Evolutionary conservation across 2,888 invertebrate genomes (phyloP).

Genomic region (Vannuccia rotundouncinata): DNA sequence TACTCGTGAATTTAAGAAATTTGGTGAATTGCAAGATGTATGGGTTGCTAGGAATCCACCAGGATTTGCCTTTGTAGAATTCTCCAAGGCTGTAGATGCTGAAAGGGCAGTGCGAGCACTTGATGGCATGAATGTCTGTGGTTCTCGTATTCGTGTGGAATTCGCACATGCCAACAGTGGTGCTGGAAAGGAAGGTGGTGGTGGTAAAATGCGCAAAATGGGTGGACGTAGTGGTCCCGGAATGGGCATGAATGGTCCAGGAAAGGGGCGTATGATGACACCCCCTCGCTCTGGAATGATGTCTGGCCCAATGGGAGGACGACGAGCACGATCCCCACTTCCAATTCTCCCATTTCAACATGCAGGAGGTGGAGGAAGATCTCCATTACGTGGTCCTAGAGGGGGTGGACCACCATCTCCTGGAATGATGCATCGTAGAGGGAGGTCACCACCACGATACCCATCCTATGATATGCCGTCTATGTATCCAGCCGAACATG

Average conservation of each 20-base stretch:
- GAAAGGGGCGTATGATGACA: background rate
- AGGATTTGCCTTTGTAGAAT: conserved; percentile 33
- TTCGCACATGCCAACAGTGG: conserved; percentile 4
- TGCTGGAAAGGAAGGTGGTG: background rate
- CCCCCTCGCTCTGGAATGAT: background rate
- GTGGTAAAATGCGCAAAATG: background rate
- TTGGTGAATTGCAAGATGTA: conserved; percentile 30
- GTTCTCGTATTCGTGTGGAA: conserved; percentile 31
- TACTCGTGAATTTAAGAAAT: conserved; percentile 27
- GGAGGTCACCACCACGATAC: background rate
- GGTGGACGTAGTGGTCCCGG: background rate
- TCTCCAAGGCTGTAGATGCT: background rate
- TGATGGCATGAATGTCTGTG: conserved; percentile 16
- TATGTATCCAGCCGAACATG: background rate
- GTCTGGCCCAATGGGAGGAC: background rate
- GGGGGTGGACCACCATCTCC: background rate
- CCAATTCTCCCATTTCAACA: background rate
- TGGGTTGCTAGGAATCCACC: conserved; percentile 36
- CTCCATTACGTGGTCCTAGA: background rate
- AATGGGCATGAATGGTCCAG: background rate
- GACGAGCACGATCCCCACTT: background rate
- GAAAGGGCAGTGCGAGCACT: conserved; percentile 15
- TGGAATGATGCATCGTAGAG: background rate
- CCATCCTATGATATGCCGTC: background rate
- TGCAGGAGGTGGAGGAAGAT: no score